Percentiles rank a stretch among this genome's conserved stretches.
phyloP scores from a whole-genome alignment of 1,140 invertebrate genomes.

The Pogonomyrmex californicus region DNA sequence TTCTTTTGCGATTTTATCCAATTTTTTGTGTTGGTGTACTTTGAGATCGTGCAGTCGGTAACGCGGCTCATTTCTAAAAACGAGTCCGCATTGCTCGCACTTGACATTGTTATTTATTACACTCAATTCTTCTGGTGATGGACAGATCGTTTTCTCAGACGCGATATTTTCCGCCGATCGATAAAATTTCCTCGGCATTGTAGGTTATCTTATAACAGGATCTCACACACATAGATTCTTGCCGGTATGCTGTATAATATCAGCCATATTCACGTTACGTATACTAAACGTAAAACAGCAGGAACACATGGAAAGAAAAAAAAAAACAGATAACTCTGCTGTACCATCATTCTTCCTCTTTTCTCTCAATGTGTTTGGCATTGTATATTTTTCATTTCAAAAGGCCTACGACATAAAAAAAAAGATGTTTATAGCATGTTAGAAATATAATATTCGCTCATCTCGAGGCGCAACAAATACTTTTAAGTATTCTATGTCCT shows the following conservation, averaged over 20 bases:
- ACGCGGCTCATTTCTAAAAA: conserved; percentile 82
- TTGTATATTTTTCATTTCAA: not conserved
- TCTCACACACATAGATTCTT: not conserved
- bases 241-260: not conserved
- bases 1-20: conserved; percentile 79
- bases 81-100: conserved; percentile 82
- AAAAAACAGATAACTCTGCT: not conserved
- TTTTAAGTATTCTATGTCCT: not conserved
- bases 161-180: not conserved
- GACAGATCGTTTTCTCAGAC: conserved; percentile 80
- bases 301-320: not conserved
- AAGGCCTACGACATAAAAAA: not conserved
- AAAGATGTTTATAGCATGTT: not conserved
- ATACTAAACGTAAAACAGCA: not conserved
- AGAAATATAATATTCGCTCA: not conserved
- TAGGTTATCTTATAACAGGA: conserved; percentile 40
- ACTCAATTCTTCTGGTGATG: conserved; percentile 82
- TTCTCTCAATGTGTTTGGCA: not conserved
- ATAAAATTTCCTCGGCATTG: conserved; percentile 43
- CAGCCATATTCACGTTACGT: not conserved
- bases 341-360: not conserved
- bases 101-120: conserved; percentile 83
- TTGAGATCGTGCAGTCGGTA: conserved; percentile 84
- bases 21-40: conserved; percentile 82
- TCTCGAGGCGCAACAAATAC: not conserved